phyloP scores from a whole-genome alignment of 2,888 invertebrate species.

The Chrysolina americana region DNA sequence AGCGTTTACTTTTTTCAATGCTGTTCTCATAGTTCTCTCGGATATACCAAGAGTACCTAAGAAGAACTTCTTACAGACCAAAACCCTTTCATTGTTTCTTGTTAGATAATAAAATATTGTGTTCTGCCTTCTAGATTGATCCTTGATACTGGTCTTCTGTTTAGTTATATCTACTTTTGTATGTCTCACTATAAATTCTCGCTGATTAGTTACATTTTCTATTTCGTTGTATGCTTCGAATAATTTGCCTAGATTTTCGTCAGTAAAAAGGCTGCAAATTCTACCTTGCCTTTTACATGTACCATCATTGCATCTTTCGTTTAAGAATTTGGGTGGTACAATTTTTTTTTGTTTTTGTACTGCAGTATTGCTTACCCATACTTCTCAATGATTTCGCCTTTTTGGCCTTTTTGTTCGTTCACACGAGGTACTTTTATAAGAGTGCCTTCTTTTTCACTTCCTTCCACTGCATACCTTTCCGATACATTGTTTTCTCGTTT shows the following conservation, averaged over 20 bases:
- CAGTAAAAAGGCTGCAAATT: background rate
- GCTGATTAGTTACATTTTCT: slow-evolving; percentile 14
- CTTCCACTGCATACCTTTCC: slow-evolving; percentile 22
- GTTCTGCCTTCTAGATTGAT: slow-evolving; percentile 1
- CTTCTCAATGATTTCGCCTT: slow-evolving; percentile 10
- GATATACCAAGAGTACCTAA: background rate
- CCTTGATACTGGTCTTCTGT: background rate
- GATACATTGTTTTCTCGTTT: slow-evolving; percentile 15
- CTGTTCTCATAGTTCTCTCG: no score
- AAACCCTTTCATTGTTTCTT: background rate
- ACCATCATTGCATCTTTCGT: slow-evolving; percentile 11
- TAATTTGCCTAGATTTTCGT: background rate
- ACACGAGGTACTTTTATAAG: background rate
- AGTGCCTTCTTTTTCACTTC: slow-evolving; percentile 16
- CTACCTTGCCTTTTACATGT: slow-evolving; percentile 17
- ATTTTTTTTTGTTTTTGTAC: slow-evolving; percentile 14
- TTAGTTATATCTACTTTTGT: slow-evolving; percentile 16
- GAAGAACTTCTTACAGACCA: slow-evolving; percentile 1
- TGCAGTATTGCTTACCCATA: background rate
- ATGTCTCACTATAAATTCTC: slow-evolving; percentile 23
- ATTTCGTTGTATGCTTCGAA: slow-evolving; percentile 17
- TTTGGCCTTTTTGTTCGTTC: slow-evolving; percentile 25
- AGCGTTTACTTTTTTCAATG: background rate
- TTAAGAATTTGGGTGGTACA: slow-evolving; percentile 10
- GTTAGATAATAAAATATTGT: background rate